Evolutionary conservation across 2,888 invertebrate species (phyloP), one percentile per base, ranked within the genome.

Genomic region (Urechis unicinctus): DNA sequence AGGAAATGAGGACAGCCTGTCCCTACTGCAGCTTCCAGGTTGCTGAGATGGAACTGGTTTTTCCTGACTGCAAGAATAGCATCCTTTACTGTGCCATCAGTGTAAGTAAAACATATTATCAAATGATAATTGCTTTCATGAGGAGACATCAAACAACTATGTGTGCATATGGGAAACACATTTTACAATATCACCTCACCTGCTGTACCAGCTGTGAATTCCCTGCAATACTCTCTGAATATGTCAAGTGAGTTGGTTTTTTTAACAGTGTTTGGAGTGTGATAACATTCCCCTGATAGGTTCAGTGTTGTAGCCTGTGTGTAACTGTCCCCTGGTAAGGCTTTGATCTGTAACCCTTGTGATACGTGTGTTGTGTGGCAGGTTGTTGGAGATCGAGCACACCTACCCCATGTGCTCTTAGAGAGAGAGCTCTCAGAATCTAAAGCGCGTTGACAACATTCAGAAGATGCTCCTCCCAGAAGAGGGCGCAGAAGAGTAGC

Each of bases 31-130:
- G 84, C 56, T 84, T 83, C 61, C 81, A 82, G 64, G 78, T 93
- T 66, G 83, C 87, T 3, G 85, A 87, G 67, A 90, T 89, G 50
- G 88, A 88, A 63, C 85, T 95, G 22, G 83, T 83, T 52, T 98
- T 97, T 79, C 81, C 84, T 54, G 86, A 85, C 64, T 98, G 97
- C 80, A 90, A 92, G 78, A 89, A 87, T 60, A 87, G 86, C 56
- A 82, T 97, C 65, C 96, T 96, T 2, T 94, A 94, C 81, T 98
- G 97, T 72, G 85, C 96, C 65, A 88, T 91, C 24, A 92, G 95
- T 55, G 91, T 91, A 70, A 81, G 26, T 6, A 6, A 48, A 22
- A 25, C 5, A 48, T 26, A 48, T 36, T 36, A 42, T 36, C 5
- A 9, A 5, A 42, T 21, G 9, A 50, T n/a, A n/a, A n/a, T n/a